These are phyloP conservation scores for Mus spicilegus DNA, from an alignment of 2,113 vertebrate species.

Conservation along the genomic window DNA sequence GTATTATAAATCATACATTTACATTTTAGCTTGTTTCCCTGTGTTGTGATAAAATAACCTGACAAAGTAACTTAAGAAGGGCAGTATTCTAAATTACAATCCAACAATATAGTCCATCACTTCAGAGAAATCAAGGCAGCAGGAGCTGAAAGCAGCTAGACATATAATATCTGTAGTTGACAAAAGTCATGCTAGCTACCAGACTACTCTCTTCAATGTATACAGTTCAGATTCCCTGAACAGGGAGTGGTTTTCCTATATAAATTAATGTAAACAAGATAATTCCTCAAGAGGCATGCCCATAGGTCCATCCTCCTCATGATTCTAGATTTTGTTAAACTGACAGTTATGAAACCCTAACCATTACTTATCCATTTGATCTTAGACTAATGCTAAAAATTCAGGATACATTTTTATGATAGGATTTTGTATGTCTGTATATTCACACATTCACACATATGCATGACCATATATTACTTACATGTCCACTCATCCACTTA, in stretches of 20 bases:
- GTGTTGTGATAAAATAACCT: neutral
- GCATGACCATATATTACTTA: neutral
- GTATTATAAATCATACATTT: neutral
- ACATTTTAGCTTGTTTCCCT: neutral
- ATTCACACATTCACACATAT: neutral
- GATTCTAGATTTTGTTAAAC: neutral
- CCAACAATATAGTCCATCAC: neutral
- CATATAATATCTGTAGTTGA: neutral
- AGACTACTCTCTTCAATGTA: neutral
- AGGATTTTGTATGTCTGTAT: neutral
- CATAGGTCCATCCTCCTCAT: neutral
- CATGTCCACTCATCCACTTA: neutral
- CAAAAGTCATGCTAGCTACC: neutral
- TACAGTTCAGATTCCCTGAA: neutral
- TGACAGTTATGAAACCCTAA: neutral
- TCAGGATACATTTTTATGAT: neutral
- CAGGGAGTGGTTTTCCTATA: neutral
- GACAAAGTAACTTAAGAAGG: neutral
- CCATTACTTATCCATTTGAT: neutral
- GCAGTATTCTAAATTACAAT: neutral
- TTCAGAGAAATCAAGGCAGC: neutral
- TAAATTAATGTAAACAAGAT: neutral
- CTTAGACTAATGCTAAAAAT: neutral
- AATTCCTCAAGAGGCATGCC: neutral
- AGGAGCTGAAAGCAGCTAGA: neutral